Evolutionary conservation across 2,888 invertebrate species (phyloP), one percentile per base, ranked within the genome.

Genomic region (Melanotus villosus): DNA sequence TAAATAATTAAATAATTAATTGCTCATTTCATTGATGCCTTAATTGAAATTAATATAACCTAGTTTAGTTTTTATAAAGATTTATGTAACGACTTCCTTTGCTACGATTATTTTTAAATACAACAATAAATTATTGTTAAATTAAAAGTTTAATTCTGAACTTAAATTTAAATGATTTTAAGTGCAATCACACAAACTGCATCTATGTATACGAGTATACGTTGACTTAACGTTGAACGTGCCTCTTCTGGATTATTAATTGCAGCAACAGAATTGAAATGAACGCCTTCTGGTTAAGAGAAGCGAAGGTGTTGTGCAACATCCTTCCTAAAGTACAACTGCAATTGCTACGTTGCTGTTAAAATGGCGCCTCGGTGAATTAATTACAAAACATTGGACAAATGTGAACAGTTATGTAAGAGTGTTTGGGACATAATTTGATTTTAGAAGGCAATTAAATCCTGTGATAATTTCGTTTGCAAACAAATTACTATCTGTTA

Each of bases 211-310:
- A 34, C n/a, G 21, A 45, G 56, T n/a, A n/a, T n/a, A n/a, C n/a
- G n/a, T n/a, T 23, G 12, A 34, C 14, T 16, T 45, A 19, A 18
- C 34, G 52, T 36, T 23, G 23, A 26, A 23, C 18, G n/a, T 14
- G 60, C 60, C 60, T 47, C 47, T 64, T 64, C 54, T 54, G 23
- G 6, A 5, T 32, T 16, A 38, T 41, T 64, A 56, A 65, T 43
- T 64, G 32, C 41, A 18, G n/a, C 26, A 2, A 14, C 9, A 19
- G 12, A 41, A 21, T 18, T 23, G 26, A 14, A 57, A 38, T 57
- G 36, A 57, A 38, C 38, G 57, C 26, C 7, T 26, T 26, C 26
- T 7, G 7, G 26, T 7, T 5, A 26, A 26, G 4, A 26, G 4
- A 26, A 7, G 26, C 26, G 26, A 26, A 45, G 45, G 45, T 50